Base-by-base conservation (phyloP, 2,797 vertebrate species). In the Dryobates pubescens region DNA sequence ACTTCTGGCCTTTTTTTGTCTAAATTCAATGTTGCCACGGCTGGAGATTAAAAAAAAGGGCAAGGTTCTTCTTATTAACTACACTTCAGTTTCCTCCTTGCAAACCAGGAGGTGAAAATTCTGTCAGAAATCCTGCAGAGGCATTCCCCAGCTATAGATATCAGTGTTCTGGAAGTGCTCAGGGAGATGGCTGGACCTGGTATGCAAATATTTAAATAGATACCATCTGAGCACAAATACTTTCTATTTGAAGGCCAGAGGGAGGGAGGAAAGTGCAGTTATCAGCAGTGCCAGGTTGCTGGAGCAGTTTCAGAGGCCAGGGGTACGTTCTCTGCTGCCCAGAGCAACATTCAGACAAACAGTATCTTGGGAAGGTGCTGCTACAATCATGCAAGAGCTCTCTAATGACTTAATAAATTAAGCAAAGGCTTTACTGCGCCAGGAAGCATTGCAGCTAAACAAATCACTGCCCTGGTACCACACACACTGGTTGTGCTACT, bases 141-240 rank as follows among this genome's bases (percentile, higher is more conserved):
- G 43, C 43, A 85, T 80, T 82, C 61, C n/a, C 32, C 43, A 63
- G 43, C 59, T 89, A 32, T 3, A 82, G 57, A 27, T 75, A 76
- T 19, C 45, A 63, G 38, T 29, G 45, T 32, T 75, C 76, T 94
- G 61, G 32, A 83, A 87, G 63, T 38, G 27, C 64, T 76, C 27
- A 4, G 26, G 30, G 93, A 74, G 27, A 18, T 0, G 3, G 82
- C 87, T 86, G 74, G 89, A 70, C 61, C 54, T 71, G 58, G 49
- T 84, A 79, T 79, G 65, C 80, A 95, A 94, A 94, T 89, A 92
- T 73, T 94, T 90, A 79, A 83, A 79, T 5, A 88, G 92, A 91
- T 93, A 95, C 57, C 41, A 89, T 88, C 85, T 89, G 87, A 89
- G 93, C 65, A 47, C 85, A 94, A 96, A 94, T 71, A 90, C 6